Base-by-base conservation (phyloP, 2,113 vertebrate genomes). In the Gasterosteus nipponicus region DNA sequence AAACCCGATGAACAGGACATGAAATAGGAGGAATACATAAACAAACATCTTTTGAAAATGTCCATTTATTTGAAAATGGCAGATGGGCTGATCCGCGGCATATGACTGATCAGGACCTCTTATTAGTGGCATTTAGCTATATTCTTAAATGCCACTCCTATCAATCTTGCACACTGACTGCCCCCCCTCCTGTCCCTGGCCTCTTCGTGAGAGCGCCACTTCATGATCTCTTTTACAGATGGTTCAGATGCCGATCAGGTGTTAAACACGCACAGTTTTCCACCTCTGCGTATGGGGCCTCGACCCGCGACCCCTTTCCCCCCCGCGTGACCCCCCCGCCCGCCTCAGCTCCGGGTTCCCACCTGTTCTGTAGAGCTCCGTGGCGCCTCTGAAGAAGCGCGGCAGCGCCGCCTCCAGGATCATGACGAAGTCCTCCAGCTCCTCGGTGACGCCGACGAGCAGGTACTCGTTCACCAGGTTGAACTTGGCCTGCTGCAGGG, bases 401-500 rank as follows among this genome's bases (percentile, higher is more conserved):
- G 98, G 98, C 87, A 99, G 93, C 1, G 95, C 95, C 1, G 97
- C 98, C 86, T 99, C 98, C 93, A 99, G 80, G 80, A 99, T 93
- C 97, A 98, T 98, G 90, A 99, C 94, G 75, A 99, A 99, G 91
- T 99, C 98, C 93, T 99, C 98, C 73, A 99, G 95, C 88, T 99
- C 98, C 92, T 99, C 98, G 0, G 98, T 99, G 63, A 99, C 96
- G 67, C 98, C 98, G 63, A 99, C 98, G 75, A 99, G 91, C 91
- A 99, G 95, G 92, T 98, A 99, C 85, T 97, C 96, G 46, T 99
- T 98, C 87, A 99, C 92, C 89, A 99, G 94, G 93, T 99, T 99
- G 87, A 95, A 96, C 87, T 98, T 99, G 94, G 98, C 98, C 94
- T 98, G 96, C 73, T 99, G 98, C 94, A 99, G 95, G 57, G 98